Base-by-base conservation (phyloP, 2,888 invertebrate species). In the Epinotia bilunana region DNA sequence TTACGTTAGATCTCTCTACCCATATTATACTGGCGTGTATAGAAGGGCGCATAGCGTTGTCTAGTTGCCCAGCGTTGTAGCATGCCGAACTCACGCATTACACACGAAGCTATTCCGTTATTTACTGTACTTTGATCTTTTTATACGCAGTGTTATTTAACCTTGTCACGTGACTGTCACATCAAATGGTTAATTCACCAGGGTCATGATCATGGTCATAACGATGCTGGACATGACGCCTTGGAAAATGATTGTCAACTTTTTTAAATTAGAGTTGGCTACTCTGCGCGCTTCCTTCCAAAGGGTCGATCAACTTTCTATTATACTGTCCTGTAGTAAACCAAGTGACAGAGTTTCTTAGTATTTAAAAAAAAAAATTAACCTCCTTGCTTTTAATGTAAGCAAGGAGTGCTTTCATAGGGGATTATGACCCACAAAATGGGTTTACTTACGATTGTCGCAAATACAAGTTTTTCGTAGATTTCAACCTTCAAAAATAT, bases 1-100 rank as follows among this genome's bases (percentile, higher is more conserved):
- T 60, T 60, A 60, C 28, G 7, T 60, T 28, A 33, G 16, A 60
- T 33, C 61, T 61, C 61, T 33, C 61, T 33, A n/a, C 16, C 33
- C 16, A n/a, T n/a, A n/a, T 61, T 16, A 61, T 28, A 33, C 28
- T 33, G 33, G 13, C 53, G 53, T n/a, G 53, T 53, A n/a, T 16
- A 49, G 49, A n/a, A 53, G 53, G 53, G n/a, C 49, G 49, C 49
- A 16, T 53, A 53, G 16, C 16, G 53, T n/a, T 53, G 6, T n/a
- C n/a, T n/a, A n/a, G n/a, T n/a, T n/a, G n/a, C n/a, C n/a, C n/a
- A n/a, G n/a, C n/a, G n/a, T n/a, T n/a, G n/a, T n/a, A n/a, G n/a
- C n/a, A n/a, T 53, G 53, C 53, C n/a, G 7, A 53, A 53, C 16
- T 6, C 53, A 53, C 53, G 13, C 53, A n/a, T 49, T 13, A 49